Evolutionary conservation across 2,888 invertebrate species (phyloP).

Genomic region (Amphipoea lucens): DNA sequence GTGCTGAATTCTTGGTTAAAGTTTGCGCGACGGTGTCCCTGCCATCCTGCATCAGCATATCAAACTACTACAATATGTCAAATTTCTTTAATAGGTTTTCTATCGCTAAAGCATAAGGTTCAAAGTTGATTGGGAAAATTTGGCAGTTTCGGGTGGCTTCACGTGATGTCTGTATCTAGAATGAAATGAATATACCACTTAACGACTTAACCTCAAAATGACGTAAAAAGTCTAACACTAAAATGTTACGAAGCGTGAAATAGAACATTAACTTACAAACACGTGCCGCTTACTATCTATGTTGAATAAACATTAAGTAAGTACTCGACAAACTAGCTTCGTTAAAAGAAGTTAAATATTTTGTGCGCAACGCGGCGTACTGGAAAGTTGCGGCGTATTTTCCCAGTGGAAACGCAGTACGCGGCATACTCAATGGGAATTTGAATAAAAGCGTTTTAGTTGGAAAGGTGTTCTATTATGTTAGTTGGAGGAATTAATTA

Average conservation of each 20-base stretch:
- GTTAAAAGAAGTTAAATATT: conserved; percentile 46
- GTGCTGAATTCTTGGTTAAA: too few species aligned
- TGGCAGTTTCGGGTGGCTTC: too few species aligned
- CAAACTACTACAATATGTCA: too few species aligned
- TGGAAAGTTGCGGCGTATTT: conserved; percentile 37
- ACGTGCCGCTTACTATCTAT: neutral
- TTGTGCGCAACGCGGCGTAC: conserved; percentile 6
- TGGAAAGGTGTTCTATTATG: conserved; percentile 10
- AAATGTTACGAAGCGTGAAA: conserved; percentile 6
- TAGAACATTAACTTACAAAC: neutral
- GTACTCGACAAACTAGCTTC: conserved; percentile 27
- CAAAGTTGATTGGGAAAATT: too few species aligned
- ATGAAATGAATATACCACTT: too few species aligned
- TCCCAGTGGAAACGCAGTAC: conserved; percentile 26
- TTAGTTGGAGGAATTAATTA: neutral
- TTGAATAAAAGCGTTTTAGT: conserved; percentile 36
- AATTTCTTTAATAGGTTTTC: too few species aligned
- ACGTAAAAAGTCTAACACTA: neutral
- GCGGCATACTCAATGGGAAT: conserved; percentile 52
- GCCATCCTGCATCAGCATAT: too few species aligned
- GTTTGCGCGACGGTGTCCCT: too few species aligned
- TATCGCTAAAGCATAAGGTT: too few species aligned
- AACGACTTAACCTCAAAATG: neutral
- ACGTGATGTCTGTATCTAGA: too few species aligned
- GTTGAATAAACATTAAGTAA: conserved; percentile 26